These are phyloP conservation scores for Takifugu rubripes DNA, from an alignment of 2,797 vertebrate species.

Conservation along the genomic window DNA sequence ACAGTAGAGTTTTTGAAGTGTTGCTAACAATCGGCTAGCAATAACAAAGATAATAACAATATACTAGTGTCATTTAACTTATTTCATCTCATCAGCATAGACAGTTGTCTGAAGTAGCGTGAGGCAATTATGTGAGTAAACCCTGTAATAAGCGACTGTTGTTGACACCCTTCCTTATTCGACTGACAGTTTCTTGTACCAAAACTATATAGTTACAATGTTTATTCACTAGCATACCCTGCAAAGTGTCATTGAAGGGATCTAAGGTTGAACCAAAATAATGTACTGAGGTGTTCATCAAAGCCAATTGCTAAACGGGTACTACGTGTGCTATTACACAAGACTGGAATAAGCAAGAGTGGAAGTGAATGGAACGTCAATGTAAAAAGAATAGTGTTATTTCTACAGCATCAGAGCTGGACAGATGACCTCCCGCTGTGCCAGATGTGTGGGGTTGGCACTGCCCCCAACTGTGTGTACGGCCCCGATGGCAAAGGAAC, in stretches of 20 bases:
- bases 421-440: conserved; percentile 94
- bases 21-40: conserved; percentile 34
- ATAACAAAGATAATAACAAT: background rate
- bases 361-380: no score
- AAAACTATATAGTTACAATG: no score
- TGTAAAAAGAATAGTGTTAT: background rate
- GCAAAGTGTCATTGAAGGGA: no score
- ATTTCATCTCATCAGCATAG: background rate
- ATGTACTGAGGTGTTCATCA: no score
- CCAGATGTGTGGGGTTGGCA: conserved; percentile 90
- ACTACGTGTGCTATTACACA: no score
- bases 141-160: no score
- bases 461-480: conserved; percentile 88
- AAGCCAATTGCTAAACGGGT: no score
- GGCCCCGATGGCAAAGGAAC: conserved; percentile 83
- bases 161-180: no score
- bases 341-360: no score
- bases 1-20: conserved; percentile 1
- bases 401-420: conserved; percentile 89
- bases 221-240: no score
- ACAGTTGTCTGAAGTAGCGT: fast-evolving
- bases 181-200: no score
- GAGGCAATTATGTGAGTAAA: background rate
- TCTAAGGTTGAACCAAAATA: no score
- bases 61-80: background rate